Evolutionary conservation across 1,140 invertebrate species (phyloP).

Genomic region (Solenopsis invicta): DNA sequence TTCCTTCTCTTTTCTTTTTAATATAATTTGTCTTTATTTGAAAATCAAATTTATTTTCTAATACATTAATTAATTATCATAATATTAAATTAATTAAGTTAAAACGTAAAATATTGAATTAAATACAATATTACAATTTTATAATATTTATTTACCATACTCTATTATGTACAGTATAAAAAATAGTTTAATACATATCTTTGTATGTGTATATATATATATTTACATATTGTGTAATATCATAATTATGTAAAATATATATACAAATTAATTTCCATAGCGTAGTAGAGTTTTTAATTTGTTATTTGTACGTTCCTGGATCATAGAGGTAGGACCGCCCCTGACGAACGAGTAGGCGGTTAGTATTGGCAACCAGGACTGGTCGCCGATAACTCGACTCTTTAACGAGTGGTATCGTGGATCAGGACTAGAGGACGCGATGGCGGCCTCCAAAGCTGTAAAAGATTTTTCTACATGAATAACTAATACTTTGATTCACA

Average conservation of each 20-base stretch:
- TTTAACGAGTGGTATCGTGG: conserved; percentile 77
- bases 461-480: conserved; percentile 56
- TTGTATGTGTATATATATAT: neutral
- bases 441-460: conserved; percentile 72
- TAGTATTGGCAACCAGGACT: conserved; percentile 73
- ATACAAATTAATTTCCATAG: neutral
- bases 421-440: conserved; percentile 77
- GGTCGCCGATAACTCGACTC: conserved; percentile 73
- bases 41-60: neutral
- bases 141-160: neutral
- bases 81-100: too few relatives aligned
- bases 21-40: neutral
- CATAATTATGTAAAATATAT: conserved; percentile 5
- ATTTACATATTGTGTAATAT: neutral
- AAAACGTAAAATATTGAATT: too few relatives aligned
- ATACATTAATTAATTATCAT: neutral
- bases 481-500: conserved; percentile 12
- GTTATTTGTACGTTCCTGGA: conserved; percentile 78
- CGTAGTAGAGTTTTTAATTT: conserved; percentile 25
- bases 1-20: neutral
- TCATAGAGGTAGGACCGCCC: conserved; percentile 83
- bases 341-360: conserved; percentile 82
- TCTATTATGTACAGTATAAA: neutral
- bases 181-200: neutral
- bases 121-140: neutral